Evolutionary conservation across 2,888 invertebrate genomes (phyloP).

Genomic region (Lepas anatifera): DNA sequence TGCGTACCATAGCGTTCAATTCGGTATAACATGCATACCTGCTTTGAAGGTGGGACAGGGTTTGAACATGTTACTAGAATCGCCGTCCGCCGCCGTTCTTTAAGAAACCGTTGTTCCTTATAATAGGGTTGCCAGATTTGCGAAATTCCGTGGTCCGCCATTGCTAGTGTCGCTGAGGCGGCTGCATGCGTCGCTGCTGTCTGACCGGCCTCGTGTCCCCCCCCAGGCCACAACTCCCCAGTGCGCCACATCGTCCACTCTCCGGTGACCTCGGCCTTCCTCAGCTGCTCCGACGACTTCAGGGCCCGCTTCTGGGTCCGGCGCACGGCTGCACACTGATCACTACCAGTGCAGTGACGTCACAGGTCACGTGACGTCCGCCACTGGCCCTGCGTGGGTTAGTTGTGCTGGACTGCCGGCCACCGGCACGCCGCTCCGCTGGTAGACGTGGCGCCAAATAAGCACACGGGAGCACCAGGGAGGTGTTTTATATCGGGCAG

Average conservation of each 20-base stretch:
- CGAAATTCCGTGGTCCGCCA: no score
- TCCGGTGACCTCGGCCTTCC: slow-evolving; percentile 85
- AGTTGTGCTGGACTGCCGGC: no score
- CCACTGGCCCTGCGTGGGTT: no score
- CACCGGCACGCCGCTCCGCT: no score
- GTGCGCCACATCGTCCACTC: slow-evolving; percentile 90
- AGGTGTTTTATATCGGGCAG: slow-evolving; percentile 16
- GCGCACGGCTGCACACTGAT: slow-evolving; percentile 36
- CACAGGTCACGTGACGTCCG: neutral
- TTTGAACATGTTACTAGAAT: no score
- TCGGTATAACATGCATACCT: no score
- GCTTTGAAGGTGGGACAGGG: no score
- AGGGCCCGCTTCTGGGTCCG: slow-evolving; percentile 96
- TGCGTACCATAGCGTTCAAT: no score
- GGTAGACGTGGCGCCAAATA: neutral
- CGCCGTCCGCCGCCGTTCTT: no score
- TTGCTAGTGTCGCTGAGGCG: no score
- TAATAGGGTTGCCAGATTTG: no score
- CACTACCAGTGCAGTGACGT: slow-evolving; percentile 37
- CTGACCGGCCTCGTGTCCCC: slow-evolving; percentile 16
- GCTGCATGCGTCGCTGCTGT: neutral
- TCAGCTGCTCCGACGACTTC: slow-evolving; percentile 96
- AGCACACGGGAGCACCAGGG: slow-evolving; percentile 7
- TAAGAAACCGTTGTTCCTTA: no score
- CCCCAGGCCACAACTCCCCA: slow-evolving; percentile 78